These are phyloP conservation scores for Achlya flavicornis DNA, from an alignment of 2,888 invertebrate species.

Conservation along the genomic window DNA sequence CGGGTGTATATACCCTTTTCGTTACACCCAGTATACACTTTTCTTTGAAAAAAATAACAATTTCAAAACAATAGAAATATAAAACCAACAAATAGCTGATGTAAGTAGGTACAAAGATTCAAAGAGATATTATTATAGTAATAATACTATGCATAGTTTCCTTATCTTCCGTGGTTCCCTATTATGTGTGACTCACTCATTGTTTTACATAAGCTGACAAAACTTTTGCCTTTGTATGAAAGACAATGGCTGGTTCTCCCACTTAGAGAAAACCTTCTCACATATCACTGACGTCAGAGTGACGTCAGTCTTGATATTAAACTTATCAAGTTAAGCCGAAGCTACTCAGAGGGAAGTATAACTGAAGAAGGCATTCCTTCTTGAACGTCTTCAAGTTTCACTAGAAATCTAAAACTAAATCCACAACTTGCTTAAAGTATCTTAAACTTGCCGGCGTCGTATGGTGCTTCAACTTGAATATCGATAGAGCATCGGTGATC, in stretches of 20 bases:
- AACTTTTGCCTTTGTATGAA: neutral
- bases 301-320: slow-evolving; percentile 21
- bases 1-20: no score
- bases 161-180: neutral
- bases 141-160: neutral
- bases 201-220: neutral
- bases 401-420: slow-evolving; percentile 36
- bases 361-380: slow-evolving; percentile 18
- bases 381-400: slow-evolving; percentile 18
- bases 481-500: slow-evolving; percentile 20
- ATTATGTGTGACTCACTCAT: neutral
- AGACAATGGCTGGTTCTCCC: neutral
- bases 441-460: slow-evolving; percentile 13
- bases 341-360: slow-evolving; percentile 16
- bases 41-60: no score
- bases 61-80: neutral
- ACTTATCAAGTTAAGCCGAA: slow-evolving; percentile 31
- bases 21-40: no score
- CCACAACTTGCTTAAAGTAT: slow-evolving; percentile 11
- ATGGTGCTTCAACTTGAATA: slow-evolving; percentile 22
- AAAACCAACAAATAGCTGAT: neutral
- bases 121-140: neutral
- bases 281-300: neutral
- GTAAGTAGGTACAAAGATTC: neutral
- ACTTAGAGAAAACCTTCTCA: neutral